Conservation (phyloP, 2,797 vertebrate species). For the Pachyuromys duprasi region DNA sequence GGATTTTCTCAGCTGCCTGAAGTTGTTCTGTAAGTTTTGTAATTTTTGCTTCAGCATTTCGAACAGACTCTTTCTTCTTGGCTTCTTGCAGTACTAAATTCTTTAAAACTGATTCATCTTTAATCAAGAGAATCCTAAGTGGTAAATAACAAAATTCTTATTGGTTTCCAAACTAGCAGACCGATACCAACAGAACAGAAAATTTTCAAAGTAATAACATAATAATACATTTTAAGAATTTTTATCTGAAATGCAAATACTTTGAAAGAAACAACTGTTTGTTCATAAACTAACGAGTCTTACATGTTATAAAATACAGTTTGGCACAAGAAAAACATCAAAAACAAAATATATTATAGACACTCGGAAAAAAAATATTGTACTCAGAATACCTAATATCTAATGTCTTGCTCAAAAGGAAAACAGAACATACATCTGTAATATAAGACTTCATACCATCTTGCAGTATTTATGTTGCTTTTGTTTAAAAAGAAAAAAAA, state of each 20-base stretch:
- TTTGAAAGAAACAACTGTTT: background rate
- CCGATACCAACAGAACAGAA: conserved; percentile 44
- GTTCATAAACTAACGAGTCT: background rate
- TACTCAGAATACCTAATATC: conserved; percentile 26
- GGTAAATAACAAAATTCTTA: conserved; percentile 66
- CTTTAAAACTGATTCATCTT: conserved; percentile 94
- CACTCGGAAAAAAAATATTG: background rate
- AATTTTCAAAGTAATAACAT: background rate
- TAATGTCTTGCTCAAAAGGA: background rate
- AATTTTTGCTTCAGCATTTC: conserved; percentile 94
- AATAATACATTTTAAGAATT: conserved; percentile 19
- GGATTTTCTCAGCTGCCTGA: conserved; percentile 95
- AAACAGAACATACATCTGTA: background rate
- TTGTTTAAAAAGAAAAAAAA: background rate
- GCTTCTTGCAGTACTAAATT: conserved; percentile 96
- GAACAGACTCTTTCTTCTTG: conserved; percentile 95
- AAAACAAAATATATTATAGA: background rate
- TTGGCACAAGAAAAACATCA: background rate
- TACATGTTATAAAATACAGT: conserved; percentile 21
- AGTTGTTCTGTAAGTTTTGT: conserved; percentile 94
- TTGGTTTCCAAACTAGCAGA: conserved; percentile 23
- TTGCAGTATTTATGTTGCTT: background rate
- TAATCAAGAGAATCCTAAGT: conserved; percentile 92
- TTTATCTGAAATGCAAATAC: background rate
- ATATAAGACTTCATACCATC: background rate